Evolutionary conservation across 2,797 vertebrate genomes (phyloP), one percentile per base, ranked within the genome.

Genomic region (Erpetoichthys calabaricus): DNA sequence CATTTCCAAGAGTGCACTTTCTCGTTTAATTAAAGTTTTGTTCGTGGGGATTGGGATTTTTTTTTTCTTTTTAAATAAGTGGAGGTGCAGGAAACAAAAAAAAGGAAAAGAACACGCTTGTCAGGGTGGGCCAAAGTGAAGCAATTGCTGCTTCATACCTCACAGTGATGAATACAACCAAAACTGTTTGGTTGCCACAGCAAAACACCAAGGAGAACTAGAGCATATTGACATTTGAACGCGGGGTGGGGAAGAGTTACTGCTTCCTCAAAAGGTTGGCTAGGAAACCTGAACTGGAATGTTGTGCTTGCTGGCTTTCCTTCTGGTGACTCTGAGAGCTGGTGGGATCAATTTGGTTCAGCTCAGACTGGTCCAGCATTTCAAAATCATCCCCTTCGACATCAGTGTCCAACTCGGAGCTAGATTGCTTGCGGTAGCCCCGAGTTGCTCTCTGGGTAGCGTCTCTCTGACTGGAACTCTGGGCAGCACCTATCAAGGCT

Each of bases 361-460:
- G 82, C 82, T 98, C 93, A 0, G 93, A 97, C 74, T 97, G 94
- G 83, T 98, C 95, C 78, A 97, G 81, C 82, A 98, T 88, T 81
- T 98, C 94, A 86, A 98, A 98, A 79, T 98, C 94, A 71, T 98
- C 94, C 41, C 86, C 89, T 49, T 98, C 94, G 0, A 76, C 83
- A 2, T 88, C 85, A 4, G 90, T 94, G 84, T 98, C 94, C 74
- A 93, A 78, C 73, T 98, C 94, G 0, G 86, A 92, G 80, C 91
- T 97, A 64, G 86, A 91, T 7, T 89, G 86, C 65, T 85, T 86
- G 55, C 86, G 86, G 59, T 85, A 83, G 61, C 79, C 79, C 63
- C 87, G 79, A 70, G 67, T 77, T 64, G 78, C 73, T 64, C 72
- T 80, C n/a, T 78, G 79, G 6, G 75, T 78, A 5, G 75, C 75